phyloP scores from a whole-genome alignment of 2,888 invertebrate genomes.

The Toxonevra muliebris region DNA sequence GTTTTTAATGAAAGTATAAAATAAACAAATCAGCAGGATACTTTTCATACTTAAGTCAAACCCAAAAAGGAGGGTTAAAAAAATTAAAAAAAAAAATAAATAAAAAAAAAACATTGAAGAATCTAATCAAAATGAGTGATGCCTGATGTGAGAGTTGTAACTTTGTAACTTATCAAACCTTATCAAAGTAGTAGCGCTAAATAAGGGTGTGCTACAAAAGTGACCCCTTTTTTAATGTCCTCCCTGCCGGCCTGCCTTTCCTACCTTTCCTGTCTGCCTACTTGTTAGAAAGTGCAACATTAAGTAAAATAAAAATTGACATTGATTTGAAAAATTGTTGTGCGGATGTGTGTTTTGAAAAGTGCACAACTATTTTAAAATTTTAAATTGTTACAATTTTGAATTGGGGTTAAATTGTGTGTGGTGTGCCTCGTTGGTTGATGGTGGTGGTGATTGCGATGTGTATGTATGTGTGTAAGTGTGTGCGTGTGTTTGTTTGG shows the following conservation, averaged over 20 bases:
- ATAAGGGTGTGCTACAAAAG: too few relatives aligned
- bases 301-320: background rate
- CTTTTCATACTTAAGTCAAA: background rate
- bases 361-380: background rate
- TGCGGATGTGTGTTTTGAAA: background rate
- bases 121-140: slow-evolving; percentile 14
- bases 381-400: slow-evolving; percentile 5
- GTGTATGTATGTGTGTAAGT: too few relatives aligned
- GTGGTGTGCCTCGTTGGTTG: too few relatives aligned
- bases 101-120: background rate
- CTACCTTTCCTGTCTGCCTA: too few relatives aligned
- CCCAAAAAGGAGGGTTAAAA: background rate
- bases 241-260: too few relatives aligned
- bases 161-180: slow-evolving; percentile 1
- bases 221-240: too few relatives aligned
- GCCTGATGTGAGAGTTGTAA: background rate
- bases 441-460: too few relatives aligned
- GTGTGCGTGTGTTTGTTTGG: background rate
- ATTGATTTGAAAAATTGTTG: slow-evolving; percentile 8
- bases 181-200: background rate
- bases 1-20: slow-evolving; percentile 6
- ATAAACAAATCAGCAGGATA: slow-evolving; percentile 39
- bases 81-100: background rate
- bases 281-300: too few relatives aligned
- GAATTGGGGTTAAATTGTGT: slow-evolving; percentile 4